Evolutionary conservation across 2,113 vertebrate genomes (phyloP).

Genomic region (Triplophysa tibetana): DNA sequence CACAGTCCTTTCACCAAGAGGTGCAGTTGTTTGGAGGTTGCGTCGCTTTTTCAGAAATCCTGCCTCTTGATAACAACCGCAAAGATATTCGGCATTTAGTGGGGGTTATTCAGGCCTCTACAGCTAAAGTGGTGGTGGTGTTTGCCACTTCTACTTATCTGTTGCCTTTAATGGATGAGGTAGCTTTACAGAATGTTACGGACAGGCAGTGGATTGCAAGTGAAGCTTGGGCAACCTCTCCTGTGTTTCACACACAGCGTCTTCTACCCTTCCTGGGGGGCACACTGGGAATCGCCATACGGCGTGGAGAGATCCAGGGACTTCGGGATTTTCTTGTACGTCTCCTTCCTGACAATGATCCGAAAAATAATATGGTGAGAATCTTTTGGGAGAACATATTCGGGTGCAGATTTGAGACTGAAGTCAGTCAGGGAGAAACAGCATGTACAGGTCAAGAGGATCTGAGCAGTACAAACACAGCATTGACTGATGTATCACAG

Average conservation of each 20-base stretch:
- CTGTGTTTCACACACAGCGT: conserved; percentile 53
- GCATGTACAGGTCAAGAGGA: conserved; percentile 66
- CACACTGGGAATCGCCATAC: conserved; percentile 71
- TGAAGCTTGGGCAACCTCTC: conserved; percentile 69
- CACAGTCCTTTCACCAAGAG: conserved; percentile 55
- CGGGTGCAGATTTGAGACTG: conserved; percentile 62
- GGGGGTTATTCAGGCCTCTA: conserved; percentile 57
- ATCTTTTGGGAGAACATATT: conserved; percentile 70
- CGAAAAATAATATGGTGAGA: conserved; percentile 59
- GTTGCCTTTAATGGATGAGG: conserved; percentile 59
- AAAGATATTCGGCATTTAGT: conserved; percentile 60
- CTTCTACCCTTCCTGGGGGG: conserved; percentile 66
- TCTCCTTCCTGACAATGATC: conserved; percentile 52
- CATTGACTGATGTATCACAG: conserved; percentile 61
- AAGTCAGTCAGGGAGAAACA: conserved; percentile 4
- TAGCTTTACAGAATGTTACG: conserved; percentile 61
- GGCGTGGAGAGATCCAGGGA: conserved; percentile 67
- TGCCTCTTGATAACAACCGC: conserved; percentile 56
- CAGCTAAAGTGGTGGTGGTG: conserved; percentile 49
- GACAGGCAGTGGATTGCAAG: conserved; percentile 72
- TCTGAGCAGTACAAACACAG: conserved; percentile 48
- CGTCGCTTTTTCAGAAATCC: conserved; percentile 66
- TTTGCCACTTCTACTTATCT: conserved; percentile 49
- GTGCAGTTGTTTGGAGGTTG: conserved; percentile 56
- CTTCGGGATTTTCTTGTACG: conserved; percentile 64